phyloP scores from a whole-genome alignment of 2,888 invertebrate species.

The Chalcosyrphus nemorum region DNA sequence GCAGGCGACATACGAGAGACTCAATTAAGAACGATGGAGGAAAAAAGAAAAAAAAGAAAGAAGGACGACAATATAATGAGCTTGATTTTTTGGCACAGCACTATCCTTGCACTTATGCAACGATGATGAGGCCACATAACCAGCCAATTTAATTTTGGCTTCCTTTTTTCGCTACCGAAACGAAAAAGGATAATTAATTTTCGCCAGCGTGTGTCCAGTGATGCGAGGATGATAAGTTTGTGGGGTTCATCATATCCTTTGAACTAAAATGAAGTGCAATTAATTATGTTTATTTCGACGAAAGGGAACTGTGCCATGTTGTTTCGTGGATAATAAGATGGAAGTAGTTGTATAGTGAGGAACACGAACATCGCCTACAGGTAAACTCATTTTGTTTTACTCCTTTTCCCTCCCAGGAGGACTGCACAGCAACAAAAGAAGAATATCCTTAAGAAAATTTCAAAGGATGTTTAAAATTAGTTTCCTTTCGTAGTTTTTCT shows the following conservation, averaged over 20 bases:
- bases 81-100: slow-evolving; percentile 43
- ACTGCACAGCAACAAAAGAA: neutral
- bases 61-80: slow-evolving; percentile 26
- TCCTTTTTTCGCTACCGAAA: neutral
- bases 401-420: neutral
- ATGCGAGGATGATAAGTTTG: slow-evolving; percentile 3
- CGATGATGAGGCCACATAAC: slow-evolving; percentile 4
- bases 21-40: slow-evolving; percentile 46
- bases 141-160: slow-evolving; percentile 1
- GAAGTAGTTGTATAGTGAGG: neutral
- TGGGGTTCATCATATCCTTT: neutral
- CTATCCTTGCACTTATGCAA: slow-evolving; percentile 21
- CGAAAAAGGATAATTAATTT: slow-evolving; percentile 37
- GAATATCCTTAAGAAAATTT: neutral
- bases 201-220: neutral
- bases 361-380: neutral
- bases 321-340: neutral
- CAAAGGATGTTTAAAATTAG: slow-evolving; percentile 32
- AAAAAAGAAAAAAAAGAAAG: too few species aligned
- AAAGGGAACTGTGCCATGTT: neutral
- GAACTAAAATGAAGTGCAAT: neutral
- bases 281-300: neutral
- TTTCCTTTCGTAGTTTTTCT: slow-evolving; percentile 1
- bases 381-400: slow-evolving; percentile 11
- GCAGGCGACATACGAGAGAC: slow-evolving; percentile 4